Evolutionary conservation across 2,113 vertebrate species (phyloP), one percentile per base, ranked within the genome.

Genomic region (Furnarius figulus): DNA sequence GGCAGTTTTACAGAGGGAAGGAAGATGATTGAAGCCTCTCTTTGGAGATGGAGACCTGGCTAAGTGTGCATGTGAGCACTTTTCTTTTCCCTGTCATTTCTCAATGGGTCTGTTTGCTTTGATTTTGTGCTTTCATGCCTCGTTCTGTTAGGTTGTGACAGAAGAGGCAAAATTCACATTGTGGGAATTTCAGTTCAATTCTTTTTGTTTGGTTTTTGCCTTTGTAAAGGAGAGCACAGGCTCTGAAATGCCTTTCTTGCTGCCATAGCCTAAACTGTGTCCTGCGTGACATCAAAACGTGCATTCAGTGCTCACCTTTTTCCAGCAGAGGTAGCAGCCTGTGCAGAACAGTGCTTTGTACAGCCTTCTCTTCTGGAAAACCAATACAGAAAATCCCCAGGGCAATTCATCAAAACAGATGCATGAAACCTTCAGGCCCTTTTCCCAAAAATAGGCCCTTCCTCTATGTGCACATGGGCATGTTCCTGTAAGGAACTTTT

Each of bases 111-210:
- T 66, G 0, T 73, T 93, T 63, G 77, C 33, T 85, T 80, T 62
- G 39, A 39, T 81, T 93, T 92, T 77, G 30, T 66, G 10, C 47
- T 86, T 88, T 73, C 28, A 37, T 0, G 0, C 50, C 52, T 70
- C 0, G 0, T 85, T 82, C 47, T 59, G 13, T 68, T 90, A 68
- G n/a, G 37, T 30, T 44, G 3, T 0, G 0, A 27, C 25, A 72
- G 35, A 46, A 59, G 18, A 70, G 19, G 30, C 1, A 3, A 62
- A 68, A 35, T 42, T 63, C 22, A 21, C 6, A 4, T 75, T 73
- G 55, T 28, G 47, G 22, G 19, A 91, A 90, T 71, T 77, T 63
- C 3, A 72, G 3, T 68, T 76, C 17, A 49, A 1, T 37, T 66
- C 39, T 67, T 52, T 71, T 55, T 10, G 17, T 74, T 62, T 47